A percentile compares a stretch with the other conserved stretches of the same genome.
Conservation (phyloP, 2,797 vertebrate genomes). For the Microhierax caerulescens region DNA sequence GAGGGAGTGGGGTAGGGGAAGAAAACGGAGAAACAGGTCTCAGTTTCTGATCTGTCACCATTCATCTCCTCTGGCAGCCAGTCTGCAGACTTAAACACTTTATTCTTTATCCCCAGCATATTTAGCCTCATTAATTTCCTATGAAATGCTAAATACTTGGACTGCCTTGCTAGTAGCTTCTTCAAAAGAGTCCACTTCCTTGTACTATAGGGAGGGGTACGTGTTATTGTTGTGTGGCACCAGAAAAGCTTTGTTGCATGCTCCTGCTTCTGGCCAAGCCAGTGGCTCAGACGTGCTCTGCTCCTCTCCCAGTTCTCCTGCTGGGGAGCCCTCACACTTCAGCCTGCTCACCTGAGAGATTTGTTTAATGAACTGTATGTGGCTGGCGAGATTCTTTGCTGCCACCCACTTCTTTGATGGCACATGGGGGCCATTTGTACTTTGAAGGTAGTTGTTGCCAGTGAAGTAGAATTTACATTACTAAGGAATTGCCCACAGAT, state of each 20-base stretch:
- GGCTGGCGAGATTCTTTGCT: not conserved
- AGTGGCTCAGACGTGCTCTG: not conserved
- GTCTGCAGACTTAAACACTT: not conserved
- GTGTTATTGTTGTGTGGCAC: not conserved
- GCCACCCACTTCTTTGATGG: not conserved
- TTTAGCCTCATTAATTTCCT: not conserved
- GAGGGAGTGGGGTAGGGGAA: not conserved
- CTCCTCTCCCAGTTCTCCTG: not conserved
- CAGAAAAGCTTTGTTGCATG: not conserved
- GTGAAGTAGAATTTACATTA: not conserved
- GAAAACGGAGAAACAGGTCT: not conserved
- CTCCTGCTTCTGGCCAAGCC: not conserved
- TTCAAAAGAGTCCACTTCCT: not conserved
- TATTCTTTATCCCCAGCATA: not conserved
- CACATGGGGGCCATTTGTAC: fast-evolving
- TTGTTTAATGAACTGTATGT: not conserved
- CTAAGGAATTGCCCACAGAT: not conserved
- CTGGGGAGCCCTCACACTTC: not conserved
- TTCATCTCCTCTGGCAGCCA: not conserved
- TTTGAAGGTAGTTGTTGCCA: not conserved
- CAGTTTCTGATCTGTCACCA: not conserved
- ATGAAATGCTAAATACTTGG: not conserved
- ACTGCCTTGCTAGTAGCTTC: not conserved
- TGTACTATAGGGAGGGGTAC: not conserved
- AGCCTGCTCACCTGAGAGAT: not conserved